phyloP scores from a whole-genome alignment of 1,140 invertebrate species.

The Helicoverpa zea region DNA sequence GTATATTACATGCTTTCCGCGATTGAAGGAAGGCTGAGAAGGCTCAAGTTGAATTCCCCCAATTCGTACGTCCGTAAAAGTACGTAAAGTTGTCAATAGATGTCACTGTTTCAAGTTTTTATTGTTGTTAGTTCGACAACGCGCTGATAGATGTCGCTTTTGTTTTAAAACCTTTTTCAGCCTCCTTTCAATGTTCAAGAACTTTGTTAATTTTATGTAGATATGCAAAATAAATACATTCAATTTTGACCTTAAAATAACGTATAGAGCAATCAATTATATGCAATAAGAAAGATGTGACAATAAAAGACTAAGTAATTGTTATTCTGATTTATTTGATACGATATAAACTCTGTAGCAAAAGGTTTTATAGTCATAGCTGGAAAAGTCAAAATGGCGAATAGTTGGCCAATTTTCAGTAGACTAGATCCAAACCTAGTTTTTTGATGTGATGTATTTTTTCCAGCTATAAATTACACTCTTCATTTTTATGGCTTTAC shows the following conservation, averaged over 20 bases:
- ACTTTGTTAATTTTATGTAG: no score
- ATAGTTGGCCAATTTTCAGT: no score
- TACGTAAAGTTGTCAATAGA: conserved; percentile 39
- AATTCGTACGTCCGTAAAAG: conserved; percentile 22
- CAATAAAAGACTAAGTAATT: conserved; percentile 42
- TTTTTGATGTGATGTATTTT: neutral
- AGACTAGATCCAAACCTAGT: neutral
- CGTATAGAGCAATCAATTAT: neutral
- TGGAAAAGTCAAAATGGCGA: neutral
- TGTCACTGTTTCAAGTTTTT: conserved; percentile 44
- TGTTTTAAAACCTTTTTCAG: no score
- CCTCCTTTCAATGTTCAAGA: no score
- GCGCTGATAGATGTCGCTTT: neutral
- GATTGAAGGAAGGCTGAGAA: conserved; percentile 74
- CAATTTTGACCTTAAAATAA: no score
- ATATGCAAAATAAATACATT: no score
- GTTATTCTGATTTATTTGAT: conserved; percentile 46
- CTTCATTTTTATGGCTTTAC: neutral
- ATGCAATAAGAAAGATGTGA: neutral
- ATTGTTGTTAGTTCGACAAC: neutral
- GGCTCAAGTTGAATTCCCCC: conserved; percentile 67
- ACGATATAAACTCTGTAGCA: conserved; percentile 46
- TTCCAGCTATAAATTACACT: neutral
- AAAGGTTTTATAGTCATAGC: conserved; percentile 24
- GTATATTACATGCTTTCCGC: conserved; percentile 73